Evolutionary conservation across 2,113 vertebrate species (phyloP).

Genomic region (Felis chaus): DNA sequence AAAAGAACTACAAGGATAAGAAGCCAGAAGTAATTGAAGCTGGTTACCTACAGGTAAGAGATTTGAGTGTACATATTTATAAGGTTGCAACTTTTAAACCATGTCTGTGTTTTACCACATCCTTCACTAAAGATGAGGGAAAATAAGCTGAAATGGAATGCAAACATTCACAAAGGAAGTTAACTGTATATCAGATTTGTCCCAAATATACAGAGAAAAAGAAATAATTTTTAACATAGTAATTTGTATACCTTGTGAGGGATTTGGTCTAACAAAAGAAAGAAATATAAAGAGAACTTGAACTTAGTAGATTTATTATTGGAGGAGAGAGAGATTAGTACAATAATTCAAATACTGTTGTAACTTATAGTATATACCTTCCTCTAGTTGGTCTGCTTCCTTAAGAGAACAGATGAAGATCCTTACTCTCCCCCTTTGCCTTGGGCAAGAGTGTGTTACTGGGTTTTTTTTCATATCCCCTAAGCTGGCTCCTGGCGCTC

Average conservation of each 20-base stretch:
- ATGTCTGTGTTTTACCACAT: neutral
- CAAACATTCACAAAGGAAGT: neutral
- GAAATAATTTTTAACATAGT: neutral
- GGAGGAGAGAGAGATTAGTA: neutral
- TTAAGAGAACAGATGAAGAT: neutral
- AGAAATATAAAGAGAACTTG: neutral
- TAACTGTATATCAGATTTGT: neutral
- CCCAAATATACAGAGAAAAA: conserved; percentile 2
- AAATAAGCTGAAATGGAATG: conserved; percentile 32
- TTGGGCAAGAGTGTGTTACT: neutral
- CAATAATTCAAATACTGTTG: neutral
- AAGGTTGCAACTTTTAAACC: neutral
- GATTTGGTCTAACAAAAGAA: neutral
- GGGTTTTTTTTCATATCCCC: neutral
- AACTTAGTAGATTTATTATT: neutral
- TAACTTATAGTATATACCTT: neutral
- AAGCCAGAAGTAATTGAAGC: neutral
- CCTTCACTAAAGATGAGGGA: neutral
- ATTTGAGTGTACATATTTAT: neutral
- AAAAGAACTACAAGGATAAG: neutral
- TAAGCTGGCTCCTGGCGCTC: neutral
- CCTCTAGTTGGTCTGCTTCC: neutral
- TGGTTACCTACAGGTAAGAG: neutral
- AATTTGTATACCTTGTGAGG: neutral
- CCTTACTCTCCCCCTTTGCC: neutral